These are phyloP conservation scores for Empis stercorea DNA, from an alignment of 2,888 invertebrate genomes.

Conservation along the genomic window DNA sequence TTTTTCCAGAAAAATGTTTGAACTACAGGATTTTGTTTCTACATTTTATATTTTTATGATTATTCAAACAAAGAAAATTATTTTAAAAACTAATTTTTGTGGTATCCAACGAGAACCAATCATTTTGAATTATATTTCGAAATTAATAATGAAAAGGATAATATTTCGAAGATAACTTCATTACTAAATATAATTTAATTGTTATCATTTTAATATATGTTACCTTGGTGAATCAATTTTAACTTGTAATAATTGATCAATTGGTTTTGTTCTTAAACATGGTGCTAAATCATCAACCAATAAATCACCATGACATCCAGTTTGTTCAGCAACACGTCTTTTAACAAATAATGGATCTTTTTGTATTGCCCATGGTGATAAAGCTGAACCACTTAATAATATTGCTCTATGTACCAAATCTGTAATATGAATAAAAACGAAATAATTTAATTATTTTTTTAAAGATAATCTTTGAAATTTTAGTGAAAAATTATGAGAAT, in stretches of 20 bases:
- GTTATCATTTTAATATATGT: conserved; percentile 1
- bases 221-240: conserved; percentile 60
- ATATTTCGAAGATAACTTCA: no score
- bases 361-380: conserved; percentile 86
- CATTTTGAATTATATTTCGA: no score
- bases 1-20: no score
- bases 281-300: conserved; percentile 73
- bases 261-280: conserved; percentile 66
- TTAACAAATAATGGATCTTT: conserved; percentile 71
- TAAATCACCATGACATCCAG: conserved; percentile 71
- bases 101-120: no score
- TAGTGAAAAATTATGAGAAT: not conserved
- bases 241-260: conserved; percentile 59
- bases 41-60: no score
- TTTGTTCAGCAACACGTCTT: conserved; percentile 67
- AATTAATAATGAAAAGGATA: no score
- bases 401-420: conserved; percentile 79
- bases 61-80: no score
- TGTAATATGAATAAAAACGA: conserved; percentile 29
- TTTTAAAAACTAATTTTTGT: no score
- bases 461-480: no score
- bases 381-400: conserved; percentile 76
- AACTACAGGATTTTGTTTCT: no score
- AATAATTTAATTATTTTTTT: not conserved
- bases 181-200: no score